Evolutionary conservation across 2,888 invertebrate species (phyloP).

Genomic region (Neoaliturus tenellus): DNA sequence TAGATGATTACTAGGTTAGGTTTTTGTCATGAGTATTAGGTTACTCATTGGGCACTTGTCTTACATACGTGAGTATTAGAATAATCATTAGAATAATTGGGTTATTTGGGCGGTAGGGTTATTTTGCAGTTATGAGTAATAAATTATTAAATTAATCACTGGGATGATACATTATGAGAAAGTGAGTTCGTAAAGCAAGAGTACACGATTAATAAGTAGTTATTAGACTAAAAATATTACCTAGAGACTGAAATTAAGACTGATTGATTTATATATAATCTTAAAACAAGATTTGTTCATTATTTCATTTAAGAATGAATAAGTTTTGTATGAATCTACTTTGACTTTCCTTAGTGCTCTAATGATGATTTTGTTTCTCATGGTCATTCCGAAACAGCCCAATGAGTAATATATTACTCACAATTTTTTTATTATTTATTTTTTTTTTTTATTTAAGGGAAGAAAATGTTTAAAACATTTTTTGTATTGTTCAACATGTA

Average conservation of each 20-base stretch:
- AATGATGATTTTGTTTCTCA: constrained; percentile 3
- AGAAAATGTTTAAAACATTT: neutral
- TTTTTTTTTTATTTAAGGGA: neutral
- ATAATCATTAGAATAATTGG: constrained; percentile 3
- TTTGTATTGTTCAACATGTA: neutral
- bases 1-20: neutral
- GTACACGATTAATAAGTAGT: neutral
- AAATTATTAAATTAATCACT: no score
- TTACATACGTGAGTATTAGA: neutral
- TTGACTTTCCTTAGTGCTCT: neutral
- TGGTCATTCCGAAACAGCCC: constrained; percentile 14
- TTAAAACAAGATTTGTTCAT: neutral
- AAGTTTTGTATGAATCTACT: neutral
- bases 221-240: neutral
- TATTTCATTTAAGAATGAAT: neutral
- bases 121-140: no score
- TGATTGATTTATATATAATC: neutral
- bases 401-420: constrained; percentile 3
- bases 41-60: neutral
- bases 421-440: no score
- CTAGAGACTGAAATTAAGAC: neutral
- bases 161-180: no score
- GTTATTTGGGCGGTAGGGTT: no score
- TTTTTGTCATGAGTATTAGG: neutral
- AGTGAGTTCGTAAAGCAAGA: neutral